Evolutionary conservation across 1,140 invertebrate genomes (phyloP).

Genomic region (Zophobas morio): DNA sequence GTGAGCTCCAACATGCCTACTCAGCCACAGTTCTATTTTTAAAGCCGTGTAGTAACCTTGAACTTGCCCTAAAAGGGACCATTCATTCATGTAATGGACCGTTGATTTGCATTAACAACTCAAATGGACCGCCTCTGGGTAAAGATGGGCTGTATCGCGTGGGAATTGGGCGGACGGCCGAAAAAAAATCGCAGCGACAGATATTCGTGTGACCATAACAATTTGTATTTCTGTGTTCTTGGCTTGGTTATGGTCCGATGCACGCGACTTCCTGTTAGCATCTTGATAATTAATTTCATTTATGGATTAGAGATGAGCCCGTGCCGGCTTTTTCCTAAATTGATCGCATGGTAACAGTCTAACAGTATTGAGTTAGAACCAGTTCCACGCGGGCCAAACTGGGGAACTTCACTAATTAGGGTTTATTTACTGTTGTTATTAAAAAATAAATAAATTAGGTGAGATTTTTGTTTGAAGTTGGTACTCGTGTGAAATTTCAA

Average conservation of each 20-base stretch:
- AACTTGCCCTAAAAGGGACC: constrained; percentile 9
- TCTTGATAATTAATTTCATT: constrained; percentile 38
- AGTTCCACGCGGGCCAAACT: background rate
- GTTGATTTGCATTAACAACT: constrained; percentile 5
- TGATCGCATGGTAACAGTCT: constrained; percentile 27
- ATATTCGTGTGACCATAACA: constrained; percentile 27
- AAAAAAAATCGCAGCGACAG: constrained; percentile 9
- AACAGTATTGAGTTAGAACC: background rate
- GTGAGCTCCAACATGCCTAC: background rate
- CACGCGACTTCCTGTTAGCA: constrained; percentile 7
- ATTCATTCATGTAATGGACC: constrained; percentile 4
- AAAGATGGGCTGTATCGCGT: constrained; percentile 9
- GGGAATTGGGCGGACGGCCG: constrained; percentile 11
- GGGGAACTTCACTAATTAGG: background rate
- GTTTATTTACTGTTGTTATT: background rate
- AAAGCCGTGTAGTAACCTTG: constrained; percentile 1
- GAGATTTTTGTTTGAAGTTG: background rate
- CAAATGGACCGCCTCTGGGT: background rate
- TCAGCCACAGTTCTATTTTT: background rate
- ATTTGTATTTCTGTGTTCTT: constrained; percentile 32
- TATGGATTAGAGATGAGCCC: constrained; percentile 29
- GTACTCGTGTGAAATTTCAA: constrained; percentile 11
- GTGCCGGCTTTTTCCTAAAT: constrained; percentile 3
- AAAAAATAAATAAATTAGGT: constrained; percentile 1
- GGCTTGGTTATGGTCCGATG: constrained; percentile 14